Evolutionary conservation across 2,888 invertebrate genomes (phyloP).

Genomic region (Andrena bucephala): DNA sequence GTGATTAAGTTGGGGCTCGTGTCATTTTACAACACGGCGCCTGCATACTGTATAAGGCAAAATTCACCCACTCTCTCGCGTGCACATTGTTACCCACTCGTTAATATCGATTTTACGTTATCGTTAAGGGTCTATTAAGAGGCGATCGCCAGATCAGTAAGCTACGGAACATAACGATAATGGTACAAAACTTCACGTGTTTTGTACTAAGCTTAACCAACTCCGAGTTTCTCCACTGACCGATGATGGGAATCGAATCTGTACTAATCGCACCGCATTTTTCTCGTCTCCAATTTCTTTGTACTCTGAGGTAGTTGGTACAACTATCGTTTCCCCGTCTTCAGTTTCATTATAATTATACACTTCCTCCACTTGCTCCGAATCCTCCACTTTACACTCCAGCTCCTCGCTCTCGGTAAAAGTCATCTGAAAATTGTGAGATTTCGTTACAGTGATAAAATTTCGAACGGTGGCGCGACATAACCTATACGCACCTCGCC

Average conservation of each 20-base stretch:
- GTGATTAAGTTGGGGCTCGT: slow-evolving; percentile 16
- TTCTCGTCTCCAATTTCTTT: slow-evolving; percentile 78
- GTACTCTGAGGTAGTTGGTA: slow-evolving; percentile 79
- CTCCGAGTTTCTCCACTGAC: slow-evolving; percentile 76
- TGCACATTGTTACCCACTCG: slow-evolving; percentile 8
- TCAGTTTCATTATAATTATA: slow-evolving; percentile 78
- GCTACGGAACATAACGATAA: slow-evolving; percentile 25
- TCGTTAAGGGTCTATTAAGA: slow-evolving; percentile 22
- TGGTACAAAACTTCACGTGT: slow-evolving; percentile 68
- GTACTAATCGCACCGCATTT: slow-evolving; percentile 80
- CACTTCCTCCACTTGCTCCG: slow-evolving; percentile 77
- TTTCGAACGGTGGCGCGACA: neutral
- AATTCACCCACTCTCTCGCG: slow-evolving; percentile 16
- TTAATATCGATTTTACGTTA: slow-evolving; percentile 26
- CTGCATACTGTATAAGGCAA: slow-evolving; percentile 40
- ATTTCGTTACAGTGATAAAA: neutral
- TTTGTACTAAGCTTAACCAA: slow-evolving; percentile 82
- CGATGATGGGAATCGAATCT: slow-evolving; percentile 81
- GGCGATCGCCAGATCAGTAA: slow-evolving; percentile 2
- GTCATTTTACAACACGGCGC: slow-evolving; percentile 2
- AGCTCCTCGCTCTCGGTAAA: slow-evolving; percentile 74
- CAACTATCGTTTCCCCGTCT: slow-evolving; percentile 79
- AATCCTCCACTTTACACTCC: slow-evolving; percentile 78
- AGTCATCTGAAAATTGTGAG: slow-evolving; percentile 66
- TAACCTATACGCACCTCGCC: slow-evolving; percentile 73